Percentiles rank a stretch among this genome's conserved stretches.
Conservation (phyloP, 2,113 vertebrate species). For the Phycodurus eques region DNA sequence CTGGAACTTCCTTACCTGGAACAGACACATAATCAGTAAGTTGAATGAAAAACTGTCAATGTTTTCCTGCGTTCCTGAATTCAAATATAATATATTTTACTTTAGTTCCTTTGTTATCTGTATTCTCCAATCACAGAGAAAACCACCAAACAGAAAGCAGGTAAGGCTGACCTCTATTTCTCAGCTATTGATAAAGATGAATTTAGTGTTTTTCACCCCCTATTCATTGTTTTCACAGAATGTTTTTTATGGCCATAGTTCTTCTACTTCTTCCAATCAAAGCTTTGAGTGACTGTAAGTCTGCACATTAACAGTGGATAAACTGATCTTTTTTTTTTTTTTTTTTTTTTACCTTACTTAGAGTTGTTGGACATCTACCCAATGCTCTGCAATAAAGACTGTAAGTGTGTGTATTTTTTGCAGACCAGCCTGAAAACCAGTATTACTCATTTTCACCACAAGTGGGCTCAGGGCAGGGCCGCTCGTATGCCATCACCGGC, state of each 20-base stretch:
- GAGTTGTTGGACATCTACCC: no score
- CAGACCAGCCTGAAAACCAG: neutral
- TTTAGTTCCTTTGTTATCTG: neutral
- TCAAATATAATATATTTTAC: neutral
- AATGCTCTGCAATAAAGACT: neutral
- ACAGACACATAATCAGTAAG: neutral
- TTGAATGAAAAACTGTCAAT: neutral
- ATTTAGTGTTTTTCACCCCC: neutral
- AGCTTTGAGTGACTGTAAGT: neutral
- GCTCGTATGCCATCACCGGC: neutral
- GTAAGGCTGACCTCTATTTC: neutral
- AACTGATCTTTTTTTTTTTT: no score
- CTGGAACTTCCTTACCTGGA: neutral
- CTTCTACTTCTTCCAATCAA: neutral
- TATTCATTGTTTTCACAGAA: neutral
- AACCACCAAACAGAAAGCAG: neutral
- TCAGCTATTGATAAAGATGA: neutral
- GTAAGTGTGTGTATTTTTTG: neutral
- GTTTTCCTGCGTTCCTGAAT: neutral
- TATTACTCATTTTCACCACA: slow-evolving; percentile 14
- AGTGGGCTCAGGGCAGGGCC: slow-evolving; percentile 24
- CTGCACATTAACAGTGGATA: neutral
- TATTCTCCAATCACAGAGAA: neutral
- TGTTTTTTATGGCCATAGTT: neutral
- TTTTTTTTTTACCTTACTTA: no score